A percentile compares a stretch with the other conserved stretches of the same genome.
Evolutionary conservation across 2,888 invertebrate genomes (phyloP).

Genomic region (Mythimna impura): DNA sequence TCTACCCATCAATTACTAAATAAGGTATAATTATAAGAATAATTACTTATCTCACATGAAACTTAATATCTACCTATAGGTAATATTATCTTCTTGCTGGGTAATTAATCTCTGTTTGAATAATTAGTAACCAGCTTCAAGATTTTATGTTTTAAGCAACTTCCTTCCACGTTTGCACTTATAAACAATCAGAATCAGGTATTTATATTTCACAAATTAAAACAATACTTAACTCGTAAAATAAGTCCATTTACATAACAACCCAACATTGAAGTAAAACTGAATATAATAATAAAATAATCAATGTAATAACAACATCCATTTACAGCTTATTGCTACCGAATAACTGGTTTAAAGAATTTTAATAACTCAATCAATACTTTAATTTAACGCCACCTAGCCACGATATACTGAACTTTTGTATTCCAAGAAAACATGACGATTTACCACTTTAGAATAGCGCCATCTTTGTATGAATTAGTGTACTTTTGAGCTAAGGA

Average conservation of each 20-base stretch:
- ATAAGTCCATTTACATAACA: neutral
- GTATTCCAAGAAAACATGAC: neutral
- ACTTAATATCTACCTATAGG: no score
- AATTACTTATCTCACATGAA: no score
- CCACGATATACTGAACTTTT: neutral
- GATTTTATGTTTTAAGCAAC: neutral
- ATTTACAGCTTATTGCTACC: slow-evolving; percentile 12
- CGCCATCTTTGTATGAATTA: slow-evolving; percentile 24
- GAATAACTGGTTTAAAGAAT: neutral
- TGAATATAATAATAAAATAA: slow-evolving; percentile 4
- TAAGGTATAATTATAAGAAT: no score
- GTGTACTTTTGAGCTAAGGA: neutral
- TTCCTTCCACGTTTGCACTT: neutral
- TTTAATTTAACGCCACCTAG: slow-evolving; percentile 34
- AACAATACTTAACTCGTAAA: neutral
- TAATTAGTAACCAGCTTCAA: neutral
- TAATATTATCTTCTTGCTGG: no score
- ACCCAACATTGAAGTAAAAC: neutral
- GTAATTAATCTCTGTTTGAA: neutral
- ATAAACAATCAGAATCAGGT: neutral
- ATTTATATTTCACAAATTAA: no score
- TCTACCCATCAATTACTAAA: neutral
- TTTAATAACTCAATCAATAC: neutral
- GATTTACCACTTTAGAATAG: accelerated
- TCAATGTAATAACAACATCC: slow-evolving; percentile 16